Percentiles rank a stretch among this genome's conserved stretches.
These are phyloP conservation scores for Lophura nycthemera DNA, from an alignment of 2,113 vertebrate species.

Conservation along the genomic window DNA sequence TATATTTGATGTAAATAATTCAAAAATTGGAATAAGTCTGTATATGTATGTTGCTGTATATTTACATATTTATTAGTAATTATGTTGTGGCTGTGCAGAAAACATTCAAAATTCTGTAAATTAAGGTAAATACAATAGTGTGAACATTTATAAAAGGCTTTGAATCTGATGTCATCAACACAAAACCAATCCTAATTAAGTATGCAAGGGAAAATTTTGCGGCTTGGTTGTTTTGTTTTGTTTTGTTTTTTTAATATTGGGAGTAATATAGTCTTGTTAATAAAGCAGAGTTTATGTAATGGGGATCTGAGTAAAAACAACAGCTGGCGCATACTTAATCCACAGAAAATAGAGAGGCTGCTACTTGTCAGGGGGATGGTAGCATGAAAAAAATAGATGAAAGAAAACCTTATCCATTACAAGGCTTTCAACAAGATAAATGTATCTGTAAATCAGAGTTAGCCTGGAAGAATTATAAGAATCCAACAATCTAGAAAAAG, in stretches of 20 bases:
- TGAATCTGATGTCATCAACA: not conserved
- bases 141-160: not conserved
- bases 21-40: not conserved
- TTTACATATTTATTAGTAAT: not conserved
- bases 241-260: not conserved
- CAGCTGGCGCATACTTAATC: not conserved
- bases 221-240: not conserved
- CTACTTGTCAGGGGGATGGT: not conserved
- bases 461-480: not conserved
- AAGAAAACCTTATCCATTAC: not conserved
- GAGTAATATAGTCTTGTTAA: not conserved
- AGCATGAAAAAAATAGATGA: not conserved
- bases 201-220: not conserved
- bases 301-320: not conserved
- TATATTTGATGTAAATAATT: conserved; percentile 3
- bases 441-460: not conserved
- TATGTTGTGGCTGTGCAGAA: not conserved
- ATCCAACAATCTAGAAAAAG: not conserved
- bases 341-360: not conserved
- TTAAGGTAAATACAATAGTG: not conserved
- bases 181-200: not conserved
- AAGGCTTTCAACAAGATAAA: not conserved
- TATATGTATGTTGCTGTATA: not conserved
- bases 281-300: conserved; percentile 4
- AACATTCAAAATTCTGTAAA: not conserved